Conservation (phyloP, 2,113 vertebrate species). For the Xiphophorus maculatus region DNA sequence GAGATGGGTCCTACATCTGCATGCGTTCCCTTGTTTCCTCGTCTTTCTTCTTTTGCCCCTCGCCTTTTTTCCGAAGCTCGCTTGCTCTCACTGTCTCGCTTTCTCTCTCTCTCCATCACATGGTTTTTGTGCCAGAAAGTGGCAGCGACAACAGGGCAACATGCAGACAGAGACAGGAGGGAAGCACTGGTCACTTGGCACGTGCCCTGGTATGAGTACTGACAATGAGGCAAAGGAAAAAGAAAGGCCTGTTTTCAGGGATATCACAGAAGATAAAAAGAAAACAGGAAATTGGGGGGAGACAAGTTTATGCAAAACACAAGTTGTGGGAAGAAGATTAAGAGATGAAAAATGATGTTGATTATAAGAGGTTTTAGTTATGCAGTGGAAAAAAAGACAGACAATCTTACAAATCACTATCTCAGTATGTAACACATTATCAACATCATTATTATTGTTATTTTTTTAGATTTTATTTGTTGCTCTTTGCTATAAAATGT, state of each 20-base stretch:
- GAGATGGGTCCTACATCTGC: constrained; percentile 84
- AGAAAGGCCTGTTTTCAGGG: constrained; percentile 11
- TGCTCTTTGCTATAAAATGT: no score
- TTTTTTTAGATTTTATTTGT: no score
- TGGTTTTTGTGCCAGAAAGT: constrained; percentile 80
- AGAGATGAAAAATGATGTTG: background rate
- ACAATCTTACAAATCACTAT: no score
- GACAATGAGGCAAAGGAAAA: constrained; percentile 21
- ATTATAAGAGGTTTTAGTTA: background rate
- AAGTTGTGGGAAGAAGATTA: background rate
- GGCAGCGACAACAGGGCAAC: constrained; percentile 74
- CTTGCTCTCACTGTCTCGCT: constrained; percentile 38
- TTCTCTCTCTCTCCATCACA: constrained; percentile 28
- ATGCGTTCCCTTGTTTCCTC: constrained; percentile 80
- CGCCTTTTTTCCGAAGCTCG: constrained; percentile 40
- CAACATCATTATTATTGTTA: no score
- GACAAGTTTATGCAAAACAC: background rate
- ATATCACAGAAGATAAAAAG: background rate
- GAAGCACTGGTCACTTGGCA: constrained; percentile 67
- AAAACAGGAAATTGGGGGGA: constrained; percentile 4
- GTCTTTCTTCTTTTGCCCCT: constrained; percentile 71
- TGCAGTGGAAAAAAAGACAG: no score
- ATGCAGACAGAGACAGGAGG: constrained; percentile 73
- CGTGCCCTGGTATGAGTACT: constrained; percentile 52
- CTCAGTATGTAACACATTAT: no score